These are phyloP conservation scores for Zaprionus capensis DNA, from an alignment of 1,140 invertebrate genomes.

Conservation along the genomic window DNA sequence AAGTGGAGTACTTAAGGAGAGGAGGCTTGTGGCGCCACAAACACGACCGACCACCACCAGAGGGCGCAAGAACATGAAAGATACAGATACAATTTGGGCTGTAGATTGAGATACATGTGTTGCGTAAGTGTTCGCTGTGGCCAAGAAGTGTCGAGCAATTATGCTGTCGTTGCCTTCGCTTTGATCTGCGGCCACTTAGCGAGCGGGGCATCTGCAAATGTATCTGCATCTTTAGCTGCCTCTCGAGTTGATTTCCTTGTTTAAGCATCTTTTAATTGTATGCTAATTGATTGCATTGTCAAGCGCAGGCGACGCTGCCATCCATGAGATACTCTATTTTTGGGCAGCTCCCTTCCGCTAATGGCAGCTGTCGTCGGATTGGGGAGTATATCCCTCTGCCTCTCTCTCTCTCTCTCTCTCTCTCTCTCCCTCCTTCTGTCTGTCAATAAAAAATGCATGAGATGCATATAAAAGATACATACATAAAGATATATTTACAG, in stretches of 20 bases:
- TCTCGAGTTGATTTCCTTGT: slow-evolving; percentile 68
- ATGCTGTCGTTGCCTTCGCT: slow-evolving; percentile 72
- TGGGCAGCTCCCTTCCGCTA: slow-evolving; percentile 22
- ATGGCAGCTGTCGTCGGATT: slow-evolving; percentile 20
- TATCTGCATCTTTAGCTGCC: slow-evolving; percentile 16
- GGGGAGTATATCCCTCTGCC: neutral
- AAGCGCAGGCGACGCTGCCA: slow-evolving; percentile 18
- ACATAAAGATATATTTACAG: neutral
- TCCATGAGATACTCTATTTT: slow-evolving; percentile 53
- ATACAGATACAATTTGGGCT: slow-evolving; percentile 36
- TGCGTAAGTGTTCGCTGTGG: slow-evolving; percentile 50
- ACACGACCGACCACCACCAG: slow-evolving; percentile 47
- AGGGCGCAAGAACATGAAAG: slow-evolving; percentile 60
- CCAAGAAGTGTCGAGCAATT: slow-evolving; percentile 73
- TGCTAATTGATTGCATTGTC: slow-evolving; percentile 79
- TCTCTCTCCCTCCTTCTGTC: neutral
- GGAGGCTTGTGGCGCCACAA: slow-evolving; percentile 51
- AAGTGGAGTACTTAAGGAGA: slow-evolving; percentile 53
- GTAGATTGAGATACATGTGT: slow-evolving; percentile 21
- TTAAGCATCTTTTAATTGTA: slow-evolving; percentile 81
- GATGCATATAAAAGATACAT: slow-evolving; percentile 14
- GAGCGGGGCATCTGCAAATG: slow-evolving; percentile 18
- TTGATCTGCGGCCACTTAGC: slow-evolving; percentile 64
- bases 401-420: neutral
- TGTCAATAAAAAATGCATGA: slow-evolving; percentile 45